A percentile compares a stretch with the other conserved stretches of the same genome.
phyloP scores from a whole-genome alignment of 1,140 invertebrate genomes.

The Tetragonula clypearis region DNA sequence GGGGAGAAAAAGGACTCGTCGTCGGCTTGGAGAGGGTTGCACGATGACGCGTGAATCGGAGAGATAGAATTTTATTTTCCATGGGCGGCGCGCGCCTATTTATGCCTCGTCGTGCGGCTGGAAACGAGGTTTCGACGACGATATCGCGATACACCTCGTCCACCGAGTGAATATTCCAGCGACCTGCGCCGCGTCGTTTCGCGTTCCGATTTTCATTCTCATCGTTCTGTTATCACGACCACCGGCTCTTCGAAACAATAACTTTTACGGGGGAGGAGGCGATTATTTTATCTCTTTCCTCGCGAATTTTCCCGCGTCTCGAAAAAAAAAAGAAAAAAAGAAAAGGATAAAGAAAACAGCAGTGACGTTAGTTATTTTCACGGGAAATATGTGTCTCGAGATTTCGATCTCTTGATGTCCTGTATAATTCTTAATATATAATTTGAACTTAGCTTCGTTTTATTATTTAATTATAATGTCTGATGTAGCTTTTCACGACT shows the following conservation, averaged over 20 bases:
- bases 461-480: no score
- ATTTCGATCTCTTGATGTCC: no score
- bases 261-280: not conserved
- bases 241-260: not conserved
- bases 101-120: not conserved
- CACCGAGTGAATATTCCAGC: no score
- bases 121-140: not conserved
- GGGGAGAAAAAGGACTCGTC: not conserved
- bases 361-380: no score
- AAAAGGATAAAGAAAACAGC: no score
- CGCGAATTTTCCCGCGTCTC: not conserved
- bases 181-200: no score
- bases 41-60: slow-evolving; percentile 25
- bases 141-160: not conserved
- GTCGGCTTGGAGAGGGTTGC: not conserved
- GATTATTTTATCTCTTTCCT: not conserved
- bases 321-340: no score
- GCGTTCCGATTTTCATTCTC: not conserved
- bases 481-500: no score
- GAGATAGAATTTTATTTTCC: slow-evolving; percentile 51
- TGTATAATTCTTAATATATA: no score
- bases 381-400: no score
- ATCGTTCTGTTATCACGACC: not conserved
- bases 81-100: slow-evolving; percentile 15
- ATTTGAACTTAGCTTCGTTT: no score